Percentiles rank a stretch among this genome's conserved stretches.
Evolutionary conservation across 2,888 invertebrate genomes (phyloP).

Genomic region (Periphyllus acericola): DNA sequence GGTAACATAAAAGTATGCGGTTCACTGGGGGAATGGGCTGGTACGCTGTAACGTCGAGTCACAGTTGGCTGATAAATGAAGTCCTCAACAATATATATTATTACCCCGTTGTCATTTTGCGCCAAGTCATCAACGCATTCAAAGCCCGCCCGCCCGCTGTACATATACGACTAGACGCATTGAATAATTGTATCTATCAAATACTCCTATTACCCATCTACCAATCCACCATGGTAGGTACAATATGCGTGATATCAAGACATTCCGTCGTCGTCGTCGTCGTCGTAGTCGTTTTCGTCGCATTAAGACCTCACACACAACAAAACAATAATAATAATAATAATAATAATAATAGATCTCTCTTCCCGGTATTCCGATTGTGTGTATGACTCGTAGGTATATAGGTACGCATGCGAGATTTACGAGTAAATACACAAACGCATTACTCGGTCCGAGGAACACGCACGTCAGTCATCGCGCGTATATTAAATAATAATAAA

Average conservation of each 20-base stretch:
- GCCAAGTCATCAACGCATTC: slow-evolving; percentile 48
- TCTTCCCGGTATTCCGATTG: neutral
- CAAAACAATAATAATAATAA: slow-evolving; percentile 19
- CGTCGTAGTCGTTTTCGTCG: neutral
- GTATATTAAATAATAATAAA: neutral
- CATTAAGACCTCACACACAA: slow-evolving; percentile 57
- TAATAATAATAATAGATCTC: neutral
- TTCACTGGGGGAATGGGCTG: too few relatives aligned
- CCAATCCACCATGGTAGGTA: neutral
- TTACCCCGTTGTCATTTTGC: slow-evolving; percentile 38
- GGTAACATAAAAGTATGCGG: too few relatives aligned
- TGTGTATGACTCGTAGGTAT: neutral
- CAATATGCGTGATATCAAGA: neutral
- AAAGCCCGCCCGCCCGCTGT: neutral
- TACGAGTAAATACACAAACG: slow-evolving; percentile 27
- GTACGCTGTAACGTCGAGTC: neutral
- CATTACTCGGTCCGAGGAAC: slow-evolving; percentile 40
- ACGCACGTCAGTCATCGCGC: neutral
- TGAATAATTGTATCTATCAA: slow-evolving; percentile 35
- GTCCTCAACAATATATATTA: slow-evolving; percentile 44
- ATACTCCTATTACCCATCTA: neutral
- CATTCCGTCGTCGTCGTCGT: slow-evolving; percentile 50
- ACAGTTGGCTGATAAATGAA: slow-evolving; percentile 36
- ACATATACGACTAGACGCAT: neutral
- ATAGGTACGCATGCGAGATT: neutral